Conservation (phyloP, 1,140 invertebrate species). For the Drosophila saltans region DNA sequence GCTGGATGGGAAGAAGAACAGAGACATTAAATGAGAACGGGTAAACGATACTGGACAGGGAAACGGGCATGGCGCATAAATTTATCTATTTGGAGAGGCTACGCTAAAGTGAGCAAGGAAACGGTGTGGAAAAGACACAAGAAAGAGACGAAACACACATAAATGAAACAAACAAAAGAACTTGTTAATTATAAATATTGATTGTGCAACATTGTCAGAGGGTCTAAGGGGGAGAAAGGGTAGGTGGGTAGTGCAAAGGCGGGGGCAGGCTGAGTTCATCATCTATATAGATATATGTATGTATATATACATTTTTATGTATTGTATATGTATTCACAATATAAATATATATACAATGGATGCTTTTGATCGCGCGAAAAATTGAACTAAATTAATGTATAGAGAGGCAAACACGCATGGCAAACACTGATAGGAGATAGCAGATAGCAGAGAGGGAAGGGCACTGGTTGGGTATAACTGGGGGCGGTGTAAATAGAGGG, state of each 20-base stretch:
- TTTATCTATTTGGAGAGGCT: constrained; percentile 68
- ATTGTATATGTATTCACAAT: constrained; percentile 35
- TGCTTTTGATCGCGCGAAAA: constrained; percentile 78
- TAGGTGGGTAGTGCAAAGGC: constrained; percentile 7
- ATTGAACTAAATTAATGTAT: constrained; percentile 79
- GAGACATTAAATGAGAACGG: constrained; percentile 66
- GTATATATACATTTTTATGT: constrained; percentile 62
- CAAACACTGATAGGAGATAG: constrained; percentile 46
- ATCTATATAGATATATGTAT: constrained; percentile 29
- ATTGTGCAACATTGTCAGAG: constrained; percentile 61
- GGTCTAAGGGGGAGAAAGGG: neutral
- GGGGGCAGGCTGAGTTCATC: constrained; percentile 60
- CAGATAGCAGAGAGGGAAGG: constrained; percentile 10
- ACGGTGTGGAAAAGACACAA: constrained; percentile 45
- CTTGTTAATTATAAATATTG: constrained; percentile 79
- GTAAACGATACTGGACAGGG: constrained; percentile 30
- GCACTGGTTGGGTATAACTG: constrained; percentile 4
- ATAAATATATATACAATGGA: constrained; percentile 57
- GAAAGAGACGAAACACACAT: constrained; percentile 46
- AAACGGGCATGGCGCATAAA: constrained; percentile 54
- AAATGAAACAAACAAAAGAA: constrained; percentile 74
- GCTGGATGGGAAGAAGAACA: constrained; percentile 58
- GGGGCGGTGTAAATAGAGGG: neutral
- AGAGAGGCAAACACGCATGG: constrained; percentile 64
- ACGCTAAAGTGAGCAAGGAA: constrained; percentile 77